A percentile compares a stretch with the other conserved stretches of the same genome.
Evolutionary conservation across 2,113 vertebrate genomes (phyloP).

Genomic region (Halcyon senegalensis): DNA sequence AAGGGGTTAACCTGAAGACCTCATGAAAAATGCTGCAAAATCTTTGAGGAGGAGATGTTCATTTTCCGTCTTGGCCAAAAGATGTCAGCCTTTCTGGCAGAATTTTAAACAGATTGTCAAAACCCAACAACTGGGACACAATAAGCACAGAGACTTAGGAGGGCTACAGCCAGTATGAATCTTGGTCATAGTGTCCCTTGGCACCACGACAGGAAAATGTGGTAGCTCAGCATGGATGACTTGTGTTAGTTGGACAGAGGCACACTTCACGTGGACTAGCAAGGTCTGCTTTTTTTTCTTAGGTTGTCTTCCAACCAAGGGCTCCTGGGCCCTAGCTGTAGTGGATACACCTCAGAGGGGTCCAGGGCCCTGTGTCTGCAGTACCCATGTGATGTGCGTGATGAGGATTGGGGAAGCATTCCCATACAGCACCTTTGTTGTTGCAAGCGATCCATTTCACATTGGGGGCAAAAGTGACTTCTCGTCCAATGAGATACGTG

Average conservation of each 20-base stretch:
- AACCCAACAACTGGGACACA: background rate
- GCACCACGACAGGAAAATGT: background rate
- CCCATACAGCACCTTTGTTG: slow-evolving; percentile 87
- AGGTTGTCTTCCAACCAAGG: background rate
- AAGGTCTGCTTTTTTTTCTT: background rate
- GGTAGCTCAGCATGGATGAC: background rate
- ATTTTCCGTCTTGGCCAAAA: background rate
- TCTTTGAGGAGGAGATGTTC: background rate
- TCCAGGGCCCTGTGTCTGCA: background rate
- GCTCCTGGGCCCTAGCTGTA: background rate
- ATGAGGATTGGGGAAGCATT: accelerated
- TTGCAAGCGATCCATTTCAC: slow-evolving; percentile 97
- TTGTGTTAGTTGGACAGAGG: background rate
- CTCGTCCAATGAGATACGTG: slow-evolving; percentile 94
- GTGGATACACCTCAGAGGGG: background rate
- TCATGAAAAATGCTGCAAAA: background rate
- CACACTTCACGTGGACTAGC: background rate
- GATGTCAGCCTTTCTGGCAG: background rate
- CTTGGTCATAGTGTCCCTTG: background rate
- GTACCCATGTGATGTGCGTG: accelerated
- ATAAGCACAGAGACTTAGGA: background rate
- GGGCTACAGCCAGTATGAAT: background rate
- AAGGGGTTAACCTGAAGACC: background rate
- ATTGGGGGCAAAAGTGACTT: slow-evolving; percentile 90
- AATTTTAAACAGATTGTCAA: slow-evolving; percentile 1